Base-by-base conservation (phyloP, 30 jellyfish, hydroid and myxozoan genomes). In the Mastigias papua region DNA sequence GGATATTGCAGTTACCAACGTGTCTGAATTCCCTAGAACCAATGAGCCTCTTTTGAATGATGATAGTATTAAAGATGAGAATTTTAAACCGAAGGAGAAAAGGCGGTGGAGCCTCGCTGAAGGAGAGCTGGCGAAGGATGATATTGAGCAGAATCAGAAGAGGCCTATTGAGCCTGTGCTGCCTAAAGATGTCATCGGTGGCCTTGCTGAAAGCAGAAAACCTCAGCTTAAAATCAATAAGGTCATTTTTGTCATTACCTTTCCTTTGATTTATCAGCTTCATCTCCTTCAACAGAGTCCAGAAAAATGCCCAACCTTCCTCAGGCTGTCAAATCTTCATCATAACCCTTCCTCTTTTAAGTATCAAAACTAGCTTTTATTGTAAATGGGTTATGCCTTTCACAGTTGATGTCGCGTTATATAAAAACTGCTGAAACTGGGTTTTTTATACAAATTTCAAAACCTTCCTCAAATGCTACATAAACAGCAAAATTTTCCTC, bases 21-120 rank as follows among this genome's bases (percentile, higher is more conserved):
- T 96, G 2, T 95, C 99, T 16, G 99, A 95, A 74, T 69, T 95
- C 32, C 99, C 99, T 13, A 90, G 99, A 37, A 90, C 99, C n/a
- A 95, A 89, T 69, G 92, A 80, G 50, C 90, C 88, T 21, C 76
- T 94, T 9, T 72, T 60, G 7, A 97, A 88, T 42, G 99, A 95
- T 29, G 98, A 90, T 37, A 93, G 98, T 72, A n/a, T 93, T 17
- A 92, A 86, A 69, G 80, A 86, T 88, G 98, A 93, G 62, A 87
- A 75, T 54, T 54, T 51, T 34, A 80, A 80, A 72, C 89, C 25
- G 67, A 58, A 49, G 48, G 86, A 76, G 26, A 87, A 76, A 48
- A 66, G 96, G 66, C 69, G 96, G 54, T 87, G 96, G 96, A 87
- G 96, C 64, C 70, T 48, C 76, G 96, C 96, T 1, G 96, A 87